phyloP scores from a whole-genome alignment of 2,888 invertebrate species.

The Coleophora deauratella region DNA sequence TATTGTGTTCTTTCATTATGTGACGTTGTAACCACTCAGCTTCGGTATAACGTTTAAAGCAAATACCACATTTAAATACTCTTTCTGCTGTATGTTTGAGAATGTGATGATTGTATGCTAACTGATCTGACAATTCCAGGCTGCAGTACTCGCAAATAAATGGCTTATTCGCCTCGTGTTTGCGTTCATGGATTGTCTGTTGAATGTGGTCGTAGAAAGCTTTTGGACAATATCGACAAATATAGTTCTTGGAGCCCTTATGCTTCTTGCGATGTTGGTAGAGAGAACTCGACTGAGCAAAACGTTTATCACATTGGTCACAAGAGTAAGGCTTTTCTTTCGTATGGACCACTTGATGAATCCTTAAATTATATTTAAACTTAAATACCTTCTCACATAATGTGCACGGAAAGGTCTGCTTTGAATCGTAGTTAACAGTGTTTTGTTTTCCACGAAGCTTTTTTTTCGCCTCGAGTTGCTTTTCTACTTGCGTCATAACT shows the following conservation, averaged over 20 bases:
- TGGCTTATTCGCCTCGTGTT: constrained; percentile 25
- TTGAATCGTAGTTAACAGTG: not conserved
- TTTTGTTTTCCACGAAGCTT: not conserved
- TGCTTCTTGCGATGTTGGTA: constrained; percentile 1
- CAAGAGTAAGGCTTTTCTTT: not conserved
- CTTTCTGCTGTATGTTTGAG: constrained; percentile 28
- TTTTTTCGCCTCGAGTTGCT: not conserved
- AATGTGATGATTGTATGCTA: constrained; percentile 23
- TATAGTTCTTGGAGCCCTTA: constrained; percentile 6
- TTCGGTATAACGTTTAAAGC: constrained; percentile 23
- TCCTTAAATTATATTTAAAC: no score
- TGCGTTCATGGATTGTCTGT: constrained; percentile 17
- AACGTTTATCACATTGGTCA: not conserved
- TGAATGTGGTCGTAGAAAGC: constrained; percentile 11
- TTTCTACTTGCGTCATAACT: no score
- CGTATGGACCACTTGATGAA: not conserved
- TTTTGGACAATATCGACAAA: constrained; percentile 25
- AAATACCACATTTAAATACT: constrained; percentile 23
- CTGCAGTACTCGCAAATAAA: constrained; percentile 22
- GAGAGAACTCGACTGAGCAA: not conserved
- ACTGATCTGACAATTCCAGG: constrained; percentile 26
- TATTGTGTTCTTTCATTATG: constrained; percentile 6
- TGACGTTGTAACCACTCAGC: constrained; percentile 23
- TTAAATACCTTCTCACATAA: no score
- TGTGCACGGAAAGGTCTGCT: not conserved